Conservation (phyloP, 1,140 invertebrate species). For the Anagrus nilaparvatae region DNA sequence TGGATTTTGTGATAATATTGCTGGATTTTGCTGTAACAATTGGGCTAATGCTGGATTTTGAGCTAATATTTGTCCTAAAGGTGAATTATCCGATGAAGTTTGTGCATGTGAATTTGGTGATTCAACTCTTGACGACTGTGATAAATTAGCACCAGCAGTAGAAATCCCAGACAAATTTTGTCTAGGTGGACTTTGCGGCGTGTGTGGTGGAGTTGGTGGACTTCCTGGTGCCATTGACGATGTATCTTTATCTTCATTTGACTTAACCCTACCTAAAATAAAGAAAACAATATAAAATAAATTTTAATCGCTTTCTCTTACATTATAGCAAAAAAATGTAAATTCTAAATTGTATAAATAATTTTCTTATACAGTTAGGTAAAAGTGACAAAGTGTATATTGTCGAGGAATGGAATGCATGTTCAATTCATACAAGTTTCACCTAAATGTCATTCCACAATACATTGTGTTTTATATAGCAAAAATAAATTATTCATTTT, state of each 20-base stretch:
- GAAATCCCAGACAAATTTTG: slow-evolving; percentile 29
- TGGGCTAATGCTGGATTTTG: slow-evolving; percentile 38
- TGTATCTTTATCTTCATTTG: slow-evolving; percentile 38
- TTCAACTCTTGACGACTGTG: slow-evolving; percentile 21
- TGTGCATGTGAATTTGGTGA: slow-evolving; percentile 12
- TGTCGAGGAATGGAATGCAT: background rate
- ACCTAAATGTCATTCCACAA: too few relatives aligned
- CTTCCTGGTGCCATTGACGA: slow-evolving; percentile 39
- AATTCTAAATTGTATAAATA: too few relatives aligned
- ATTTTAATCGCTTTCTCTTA: too few relatives aligned
- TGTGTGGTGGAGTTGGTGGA: slow-evolving; percentile 40
- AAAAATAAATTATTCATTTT: too few relatives aligned
- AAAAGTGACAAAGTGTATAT: background rate
- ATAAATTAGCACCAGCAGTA: slow-evolving; percentile 28
- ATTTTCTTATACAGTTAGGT: too few relatives aligned
- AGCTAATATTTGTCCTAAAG: slow-evolving; percentile 34
- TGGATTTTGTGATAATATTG: slow-evolving; percentile 35
- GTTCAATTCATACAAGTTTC: background rate
- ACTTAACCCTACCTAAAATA: slow-evolving; percentile 33
- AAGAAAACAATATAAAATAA: background rate
- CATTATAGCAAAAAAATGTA: too few relatives aligned
- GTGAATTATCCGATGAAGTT: slow-evolving; percentile 21
- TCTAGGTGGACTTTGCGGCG: slow-evolving; percentile 37
- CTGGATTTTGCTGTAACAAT: slow-evolving; percentile 35
- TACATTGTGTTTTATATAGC: too few relatives aligned